Base-by-base conservation (phyloP, 92 coral and sea anemone genomes). In the Meandrina meandrites region DNA sequence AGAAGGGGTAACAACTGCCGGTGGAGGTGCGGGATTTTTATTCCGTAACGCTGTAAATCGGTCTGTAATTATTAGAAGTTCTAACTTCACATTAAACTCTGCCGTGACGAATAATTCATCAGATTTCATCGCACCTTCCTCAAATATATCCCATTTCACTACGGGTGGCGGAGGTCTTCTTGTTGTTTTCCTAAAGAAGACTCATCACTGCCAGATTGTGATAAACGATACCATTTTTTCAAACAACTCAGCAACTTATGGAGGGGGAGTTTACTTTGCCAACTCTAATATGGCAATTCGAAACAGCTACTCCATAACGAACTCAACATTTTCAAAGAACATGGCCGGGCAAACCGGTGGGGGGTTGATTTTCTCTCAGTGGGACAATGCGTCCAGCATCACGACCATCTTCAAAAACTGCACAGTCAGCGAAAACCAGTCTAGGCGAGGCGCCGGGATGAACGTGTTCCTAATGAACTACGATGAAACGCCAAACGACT, bases 281-380 rank as follows among this genome's bases (percentile, higher is more conserved):
- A 84, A 81, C 57, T 34, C 92, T 21, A 93, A 93, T 22, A 30
- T 47, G 22, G 90, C 99, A 14, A n/a, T 74, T 17, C 78, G 75
- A 22, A 95, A 93, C 84, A 84, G 45, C 9, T 81, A 88, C 15
- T 47, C 75, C 12, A 76, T 96, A 42, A 81, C 83, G 16, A 81
- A 79, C 69, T 79, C 91, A 58, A 75, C 47, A 14, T 88, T 95
- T 57, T 48, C 32, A 8, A 60, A 53, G 21, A 96, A 96, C 81
- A 45, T 50, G 28, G 99, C 96, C 7, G 89, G 91, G 5, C 99
- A 97, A 78, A 90, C 94, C 9, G 99, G 99, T 14, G 99, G 99
- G 27, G 99, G 93, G 0, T 13, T 95, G 56, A 45, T 89, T 14
- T 81, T 90, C 64, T 90, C 98, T 1, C 92, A 93, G 51, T 93